phyloP scores from a whole-genome alignment of 2,888 invertebrate species.

The Drosophila engyochracea region DNA sequence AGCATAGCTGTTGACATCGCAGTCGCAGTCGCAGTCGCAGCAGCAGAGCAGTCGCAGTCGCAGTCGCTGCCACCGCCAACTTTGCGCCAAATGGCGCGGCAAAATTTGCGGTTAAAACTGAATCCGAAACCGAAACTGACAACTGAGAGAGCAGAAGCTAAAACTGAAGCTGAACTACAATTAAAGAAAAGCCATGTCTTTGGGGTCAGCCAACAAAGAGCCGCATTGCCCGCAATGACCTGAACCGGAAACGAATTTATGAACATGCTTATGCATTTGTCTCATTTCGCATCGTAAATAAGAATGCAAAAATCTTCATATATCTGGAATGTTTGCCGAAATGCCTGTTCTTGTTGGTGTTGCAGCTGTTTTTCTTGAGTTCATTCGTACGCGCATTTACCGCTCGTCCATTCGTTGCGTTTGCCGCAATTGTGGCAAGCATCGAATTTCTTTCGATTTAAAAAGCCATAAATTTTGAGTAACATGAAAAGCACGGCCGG shows the following conservation, averaged over 20 bases:
- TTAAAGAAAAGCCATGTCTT: slow-evolving; percentile 39
- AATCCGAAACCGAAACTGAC: slow-evolving; percentile 4
- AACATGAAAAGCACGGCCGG: slow-evolving; percentile 38
- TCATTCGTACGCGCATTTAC: slow-evolving; percentile 25
- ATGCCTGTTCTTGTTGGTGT: slow-evolving; percentile 2
- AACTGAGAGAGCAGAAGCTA: background rate
- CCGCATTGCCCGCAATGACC: slow-evolving; percentile 6
- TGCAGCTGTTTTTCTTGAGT: slow-evolving; percentile 8
- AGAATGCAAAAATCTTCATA: slow-evolving; percentile 60
- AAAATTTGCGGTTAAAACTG: slow-evolving; percentile 47
- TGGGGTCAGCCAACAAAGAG: slow-evolving; percentile 19
- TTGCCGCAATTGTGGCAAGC: slow-evolving; percentile 35
- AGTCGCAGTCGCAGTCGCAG: slow-evolving; percentile 14
- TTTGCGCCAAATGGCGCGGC: slow-evolving; percentile 61
- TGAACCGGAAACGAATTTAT: slow-evolving; percentile 17
- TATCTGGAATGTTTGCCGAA: slow-evolving; percentile 49
- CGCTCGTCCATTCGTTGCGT: background rate
- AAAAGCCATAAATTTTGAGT: slow-evolving; percentile 65
- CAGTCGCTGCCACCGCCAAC: background rate
- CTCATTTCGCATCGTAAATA: slow-evolving; percentile 40
- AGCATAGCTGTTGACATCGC: slow-evolving; percentile 44
- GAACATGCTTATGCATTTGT: slow-evolving; percentile 11
- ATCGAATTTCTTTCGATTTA: slow-evolving; percentile 76
- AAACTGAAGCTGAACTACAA: slow-evolving; percentile 35
- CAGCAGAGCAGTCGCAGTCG: slow-evolving; percentile 7